phyloP scores from a whole-genome alignment of 2,888 invertebrate genomes.

The Epicampocera succincta region DNA sequence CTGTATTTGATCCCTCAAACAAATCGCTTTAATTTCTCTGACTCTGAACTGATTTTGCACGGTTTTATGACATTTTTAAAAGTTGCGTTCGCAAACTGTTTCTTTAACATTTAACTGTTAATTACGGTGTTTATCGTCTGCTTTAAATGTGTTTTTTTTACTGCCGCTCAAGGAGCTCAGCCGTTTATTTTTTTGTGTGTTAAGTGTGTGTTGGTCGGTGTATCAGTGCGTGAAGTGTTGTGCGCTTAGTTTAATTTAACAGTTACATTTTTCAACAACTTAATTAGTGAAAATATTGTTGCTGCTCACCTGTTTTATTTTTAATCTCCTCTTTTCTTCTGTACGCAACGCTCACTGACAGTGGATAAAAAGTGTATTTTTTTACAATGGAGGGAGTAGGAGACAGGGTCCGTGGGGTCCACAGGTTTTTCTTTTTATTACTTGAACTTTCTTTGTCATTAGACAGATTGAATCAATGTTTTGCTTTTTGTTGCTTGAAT shows the following conservation, averaged over 20 bases:
- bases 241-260: slow-evolving; percentile 31
- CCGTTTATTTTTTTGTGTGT: slow-evolving; percentile 7
- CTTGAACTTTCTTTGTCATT: too few species aligned
- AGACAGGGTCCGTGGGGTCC: too few species aligned
- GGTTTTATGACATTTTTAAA: not conserved
- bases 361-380: too few species aligned
- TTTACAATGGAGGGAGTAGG: too few species aligned
- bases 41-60: too few species aligned
- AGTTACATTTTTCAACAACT: slow-evolving; percentile 49
- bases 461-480: too few species aligned
- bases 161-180: not conserved
- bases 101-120: slow-evolving; percentile 52
- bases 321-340: too few species aligned
- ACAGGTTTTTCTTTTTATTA: too few species aligned
- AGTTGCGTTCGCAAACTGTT: not conserved
- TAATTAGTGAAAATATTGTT: slow-evolving; percentile 54
- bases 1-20: too few species aligned
- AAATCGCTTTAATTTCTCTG: too few species aligned
- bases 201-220: not conserved
- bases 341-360: too few species aligned
- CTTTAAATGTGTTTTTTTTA: not conserved
- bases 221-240: slow-evolving; percentile 5
- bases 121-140: slow-evolving; percentile 45
- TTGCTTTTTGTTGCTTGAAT: too few species aligned
- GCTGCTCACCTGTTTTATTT: not conserved